Evolutionary conservation across 2,113 vertebrate genomes (phyloP), one percentile per base, ranked within the genome.

Genomic region (Scalopus aquaticus): DNA sequence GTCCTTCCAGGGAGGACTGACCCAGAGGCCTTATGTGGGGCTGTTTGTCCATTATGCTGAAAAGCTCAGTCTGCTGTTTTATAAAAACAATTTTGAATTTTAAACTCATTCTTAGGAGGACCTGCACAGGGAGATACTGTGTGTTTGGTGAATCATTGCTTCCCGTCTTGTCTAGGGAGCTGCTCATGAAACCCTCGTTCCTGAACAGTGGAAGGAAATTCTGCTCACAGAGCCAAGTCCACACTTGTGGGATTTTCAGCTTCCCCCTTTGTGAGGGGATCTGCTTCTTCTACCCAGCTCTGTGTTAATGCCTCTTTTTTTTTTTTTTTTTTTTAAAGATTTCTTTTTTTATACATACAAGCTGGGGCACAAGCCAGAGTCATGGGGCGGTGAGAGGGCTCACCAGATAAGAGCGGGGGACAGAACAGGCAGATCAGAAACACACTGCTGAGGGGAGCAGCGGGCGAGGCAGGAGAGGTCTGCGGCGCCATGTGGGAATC

Each of bases 181-280:
- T 64, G 64, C 58, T 70, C 67, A 19, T 17, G 62, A 89, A 93
- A 62, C 30, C 51, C 39, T 37, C 6, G 9, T 81, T 94, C 78
- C 73, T 94, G 69, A 78, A 49, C 37, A 84, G 85, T 44, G 73
- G 44, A 65, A 95, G 82, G 89, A 88, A 92, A 88, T 62, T 42
- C 85, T 44, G 1, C 30, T 78, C 67, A 17, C 15, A 46, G 62
- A 93, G 39, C 39, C 73, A 16, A 1, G 5, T 42, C 79, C 44
- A 37, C 77, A 72, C 39, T 42, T 42, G 37, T 72, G 83, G 94
- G 80, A 32, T 17, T 74, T 95, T 67, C 51, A 16, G 37, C 83
- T 93, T 95, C 46, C 85, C 11, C 93, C 67, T 84, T 65, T 69
- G 51, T 5, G 79, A 91, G 64, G 49, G 81, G 56, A 83, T 28